Base-by-base conservation (phyloP, 2,888 invertebrate genomes). In the Drosophila meridionalis region DNA sequence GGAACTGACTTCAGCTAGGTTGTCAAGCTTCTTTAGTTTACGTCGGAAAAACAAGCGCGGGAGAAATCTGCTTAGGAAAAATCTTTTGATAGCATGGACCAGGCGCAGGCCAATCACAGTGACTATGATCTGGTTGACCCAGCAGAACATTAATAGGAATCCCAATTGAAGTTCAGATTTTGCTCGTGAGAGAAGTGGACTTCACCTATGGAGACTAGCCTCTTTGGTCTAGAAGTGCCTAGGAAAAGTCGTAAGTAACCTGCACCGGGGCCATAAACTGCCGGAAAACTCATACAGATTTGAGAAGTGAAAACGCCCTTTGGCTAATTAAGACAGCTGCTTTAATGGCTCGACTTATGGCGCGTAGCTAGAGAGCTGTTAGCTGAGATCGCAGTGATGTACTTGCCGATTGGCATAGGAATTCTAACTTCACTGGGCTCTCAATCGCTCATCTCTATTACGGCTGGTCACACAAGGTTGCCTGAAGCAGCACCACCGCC, bases 391-490 rank as follows among this genome's bases (percentile, higher is more conserved):
- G 26, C 38, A 8, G 4, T 48, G 30, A 7, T 30, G 28, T 20
- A 32, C n/a, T 50, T n/a, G 4, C 14, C 4, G 20, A 20, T 20
- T 20, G n/a, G 14, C 1, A 47, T 28, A 28, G 47, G 26, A 14
- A 9, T n/a, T 50, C 2, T 9, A 8, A 0, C 14, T 47, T 11
- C 14, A 36, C 38, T 20, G 20, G 20, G 20, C 20, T 20, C 14
- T 11, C n/a, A 6, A 11, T 28, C 26, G 42, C 56, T 57, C 56
- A 57, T 57, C 56, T 12, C 56, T 42, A 1, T 42, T 32, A 1
- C 42, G 12, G 60, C 52, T 40, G 40, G 53, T 26, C 53, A 26
- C 53, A 60, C 12, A 38, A 52, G 60, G n/a, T 52, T 52, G 60
- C 28, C 45, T 47, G 28, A 9, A 47, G 58, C 59, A 8, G 32